phyloP scores from a whole-genome alignment of 2,113 vertebrate species.

The Cephalopholis sonnerati region DNA sequence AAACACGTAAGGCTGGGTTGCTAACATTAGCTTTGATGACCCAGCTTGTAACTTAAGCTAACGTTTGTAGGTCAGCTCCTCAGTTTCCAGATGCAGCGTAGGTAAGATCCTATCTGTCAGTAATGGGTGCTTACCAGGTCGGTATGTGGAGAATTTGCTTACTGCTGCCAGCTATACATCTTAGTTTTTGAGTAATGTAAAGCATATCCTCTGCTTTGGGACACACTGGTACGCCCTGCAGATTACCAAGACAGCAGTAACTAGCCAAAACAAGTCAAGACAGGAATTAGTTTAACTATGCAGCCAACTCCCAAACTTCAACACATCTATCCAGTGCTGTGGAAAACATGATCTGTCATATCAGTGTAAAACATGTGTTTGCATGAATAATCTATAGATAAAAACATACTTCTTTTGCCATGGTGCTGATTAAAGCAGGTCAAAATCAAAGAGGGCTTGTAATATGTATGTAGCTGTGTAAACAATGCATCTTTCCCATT shows the following conservation, averaged over 20 bases:
- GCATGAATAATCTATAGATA: too few relatives aligned
- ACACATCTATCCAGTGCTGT: too few relatives aligned
- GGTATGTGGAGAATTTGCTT: background rate
- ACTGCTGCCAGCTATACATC: background rate
- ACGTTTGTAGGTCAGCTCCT: constrained; percentile 27
- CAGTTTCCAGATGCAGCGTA: constrained; percentile 11
- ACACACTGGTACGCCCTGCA: background rate
- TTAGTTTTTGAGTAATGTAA: background rate
- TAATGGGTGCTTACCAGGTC: background rate
- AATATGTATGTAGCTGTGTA: background rate
- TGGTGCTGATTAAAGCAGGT: too few relatives aligned
- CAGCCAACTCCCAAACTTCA: background rate
- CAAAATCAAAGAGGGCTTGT: too few relatives aligned
- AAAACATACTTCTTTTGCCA: too few relatives aligned
- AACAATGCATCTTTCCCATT: background rate
- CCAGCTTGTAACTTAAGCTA: constrained; percentile 27
- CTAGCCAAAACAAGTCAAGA: background rate
- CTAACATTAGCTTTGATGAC: constrained; percentile 45
- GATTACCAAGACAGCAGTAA: background rate
- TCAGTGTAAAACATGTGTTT: too few relatives aligned
- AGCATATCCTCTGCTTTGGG: background rate
- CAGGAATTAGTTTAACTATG: background rate
- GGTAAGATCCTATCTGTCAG: background rate
- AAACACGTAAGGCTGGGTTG: constrained; percentile 9
- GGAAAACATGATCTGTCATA: background rate